Base-by-base conservation (phyloP, 2,113 vertebrate species). In the Hymenochirus boettgeri region DNA sequence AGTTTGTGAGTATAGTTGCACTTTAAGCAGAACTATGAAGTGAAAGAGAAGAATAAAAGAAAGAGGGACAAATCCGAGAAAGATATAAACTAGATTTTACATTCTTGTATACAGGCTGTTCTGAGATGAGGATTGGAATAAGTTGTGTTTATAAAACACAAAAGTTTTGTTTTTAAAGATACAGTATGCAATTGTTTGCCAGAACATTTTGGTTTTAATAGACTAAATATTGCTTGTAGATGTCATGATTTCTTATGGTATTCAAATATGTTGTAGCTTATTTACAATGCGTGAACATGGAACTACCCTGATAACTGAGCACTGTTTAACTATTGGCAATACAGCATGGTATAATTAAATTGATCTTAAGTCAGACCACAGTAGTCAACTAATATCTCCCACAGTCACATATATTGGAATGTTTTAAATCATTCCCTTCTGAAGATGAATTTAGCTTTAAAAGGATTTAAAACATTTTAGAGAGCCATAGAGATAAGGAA, bases 391-490 rank as follows among this genome's bases (percentile, higher is more conserved):
- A 58, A 51, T 58, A 17, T 66, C 55, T 39, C 23, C 57, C 56
- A 60, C 31, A 33, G 60, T 60, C 18, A 29, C 55, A 52, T 15
- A 52, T 29, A n/a, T 33, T 60, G 48, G 56, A 67, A 60, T 67
- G 65, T 45, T 60, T 67, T 25, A 59, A 45, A 45, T 67, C 56
- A 45, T 67, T 51, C 35, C 56, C 13, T 15, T 67, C 57, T 29
- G 24, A 67, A 67, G 57, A 67, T 67, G 50, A 50, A 67, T 60
- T 67, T 13, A 60, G 47, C 52, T 67, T 67, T 67, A 67, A 58
- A 60, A 39, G 50, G 56, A 59, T 67, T 46, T 67, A 67, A 67
- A 67, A 58, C 24, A 46, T 58, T 67, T 59, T 59, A 53, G 23
- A 42, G 57, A 60, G 56, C 47, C 50, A 60, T 59, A 60, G 59